Conservation (phyloP, 2,797 vertebrate genomes). For the Hemitrygon akajei region DNA sequence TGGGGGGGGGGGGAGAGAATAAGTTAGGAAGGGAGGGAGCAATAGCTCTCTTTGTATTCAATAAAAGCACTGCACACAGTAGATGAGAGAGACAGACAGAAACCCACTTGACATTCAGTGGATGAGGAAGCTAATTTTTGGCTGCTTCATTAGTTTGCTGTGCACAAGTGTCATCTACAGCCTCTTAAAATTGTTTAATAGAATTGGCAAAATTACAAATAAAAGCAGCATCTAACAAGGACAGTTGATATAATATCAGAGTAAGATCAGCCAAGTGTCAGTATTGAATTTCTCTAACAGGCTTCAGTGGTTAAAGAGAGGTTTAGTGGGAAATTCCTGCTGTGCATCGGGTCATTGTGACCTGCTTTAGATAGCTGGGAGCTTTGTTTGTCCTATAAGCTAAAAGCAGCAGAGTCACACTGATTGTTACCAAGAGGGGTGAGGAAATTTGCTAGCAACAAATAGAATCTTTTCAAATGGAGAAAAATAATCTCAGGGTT, state of each 20-base stretch:
- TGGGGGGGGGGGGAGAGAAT: not conserved
- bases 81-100: not conserved
- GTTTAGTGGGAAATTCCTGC: not conserved
- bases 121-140: not conserved
- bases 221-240: not conserved
- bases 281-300: not conserved
- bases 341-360: not conserved
- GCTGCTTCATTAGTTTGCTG: not conserved
- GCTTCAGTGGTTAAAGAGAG: not conserved
- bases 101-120: not conserved
- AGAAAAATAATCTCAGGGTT: not conserved
- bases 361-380: not conserved
- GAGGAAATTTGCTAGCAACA: not conserved
- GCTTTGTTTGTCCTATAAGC: not conserved
- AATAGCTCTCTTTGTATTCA: not conserved
- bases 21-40: not conserved
- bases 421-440: not conserved
- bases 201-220: not conserved
- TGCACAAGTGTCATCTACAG: not conserved
- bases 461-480: not conserved
- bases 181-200: not conserved
- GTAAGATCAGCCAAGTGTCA: not conserved
- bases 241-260: not conserved
- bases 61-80: not conserved
- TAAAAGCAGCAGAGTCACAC: not conserved